These are phyloP conservation scores for Pasiphila rectangulata DNA, from an alignment of 2,888 invertebrate species.

Conservation along the genomic window DNA sequence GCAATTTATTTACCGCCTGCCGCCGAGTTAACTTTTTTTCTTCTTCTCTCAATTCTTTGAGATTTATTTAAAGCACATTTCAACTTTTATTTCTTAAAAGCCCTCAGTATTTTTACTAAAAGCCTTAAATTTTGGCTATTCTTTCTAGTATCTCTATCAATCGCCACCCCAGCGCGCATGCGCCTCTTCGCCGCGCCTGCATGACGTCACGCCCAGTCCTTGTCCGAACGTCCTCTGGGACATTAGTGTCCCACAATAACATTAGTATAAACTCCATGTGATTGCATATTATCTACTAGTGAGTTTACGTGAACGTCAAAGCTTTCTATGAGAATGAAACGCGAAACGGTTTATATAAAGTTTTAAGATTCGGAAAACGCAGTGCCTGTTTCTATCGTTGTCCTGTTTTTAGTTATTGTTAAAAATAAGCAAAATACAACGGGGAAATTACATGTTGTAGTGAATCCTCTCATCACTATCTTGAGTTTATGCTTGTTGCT, in stretches of 20 bases:
- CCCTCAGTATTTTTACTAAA: constrained; percentile 3
- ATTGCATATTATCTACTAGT: constrained; percentile 10
- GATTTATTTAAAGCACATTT: no score
- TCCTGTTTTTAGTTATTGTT: background rate
- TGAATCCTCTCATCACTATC: no score
- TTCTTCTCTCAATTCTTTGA: no score
- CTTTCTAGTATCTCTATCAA: constrained; percentile 46
- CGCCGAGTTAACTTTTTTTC: no score
- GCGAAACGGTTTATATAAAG: background rate
- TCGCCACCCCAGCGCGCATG: constrained; percentile 56
- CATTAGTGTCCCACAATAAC: constrained; percentile 38
- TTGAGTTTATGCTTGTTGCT: no score
- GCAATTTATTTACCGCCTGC: no score
- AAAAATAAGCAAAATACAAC: no score
- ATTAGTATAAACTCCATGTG: constrained; percentile 23
- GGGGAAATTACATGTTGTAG: no score
- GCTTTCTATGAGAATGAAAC: background rate
- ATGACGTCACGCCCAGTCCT: constrained; percentile 69
- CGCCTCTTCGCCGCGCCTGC: constrained; percentile 56
- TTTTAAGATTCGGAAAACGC: background rate
- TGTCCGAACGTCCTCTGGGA: constrained; percentile 50
- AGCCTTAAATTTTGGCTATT: constrained; percentile 17
- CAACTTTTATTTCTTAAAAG: background rate
- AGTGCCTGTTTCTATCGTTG: constrained; percentile 22
- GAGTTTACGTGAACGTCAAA: constrained; percentile 2